These are phyloP conservation scores for Urophycis tenuis DNA, from an alignment of 2,797 vertebrate genomes.

Conservation along the genomic window DNA sequence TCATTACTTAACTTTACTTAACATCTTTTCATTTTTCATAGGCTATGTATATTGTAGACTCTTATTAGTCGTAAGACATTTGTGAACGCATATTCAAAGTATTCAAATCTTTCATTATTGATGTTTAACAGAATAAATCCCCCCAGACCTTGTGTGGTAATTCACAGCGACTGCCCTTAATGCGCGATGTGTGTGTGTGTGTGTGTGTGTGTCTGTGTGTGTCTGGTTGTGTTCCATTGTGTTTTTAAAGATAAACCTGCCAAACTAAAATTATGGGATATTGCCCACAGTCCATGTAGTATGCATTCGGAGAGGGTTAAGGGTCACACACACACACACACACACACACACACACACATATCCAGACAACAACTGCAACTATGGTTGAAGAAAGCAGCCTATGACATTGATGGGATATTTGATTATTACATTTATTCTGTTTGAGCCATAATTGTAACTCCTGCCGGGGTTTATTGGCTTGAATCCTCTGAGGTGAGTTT, in stretches of 20 bases:
- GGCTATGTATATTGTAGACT: background rate
- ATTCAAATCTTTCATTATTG: background rate
- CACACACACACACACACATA: background rate
- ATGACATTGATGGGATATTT: no score
- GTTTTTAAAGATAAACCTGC: background rate
- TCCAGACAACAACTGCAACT: no score
- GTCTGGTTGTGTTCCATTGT: no score
- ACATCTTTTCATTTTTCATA: background rate
- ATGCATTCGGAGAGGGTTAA: background rate
- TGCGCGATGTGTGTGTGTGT: background rate
- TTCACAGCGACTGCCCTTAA: background rate
- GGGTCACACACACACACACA: conserved; percentile 9
- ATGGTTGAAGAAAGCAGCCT: background rate
- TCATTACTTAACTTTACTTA: background rate
- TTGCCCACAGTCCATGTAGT: background rate
- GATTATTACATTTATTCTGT: no score
- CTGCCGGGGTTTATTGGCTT: no score
- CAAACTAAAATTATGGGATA: background rate
- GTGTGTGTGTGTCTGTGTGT: background rate
- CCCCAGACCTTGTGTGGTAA: background rate
- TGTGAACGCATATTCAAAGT: background rate
- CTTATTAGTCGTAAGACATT: background rate
- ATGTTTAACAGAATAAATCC: background rate
- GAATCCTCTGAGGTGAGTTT: no score
- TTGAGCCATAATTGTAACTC: no score